Evolutionary conservation across 2,113 vertebrate species (phyloP).

Genomic region (Octodon degus): DNA sequence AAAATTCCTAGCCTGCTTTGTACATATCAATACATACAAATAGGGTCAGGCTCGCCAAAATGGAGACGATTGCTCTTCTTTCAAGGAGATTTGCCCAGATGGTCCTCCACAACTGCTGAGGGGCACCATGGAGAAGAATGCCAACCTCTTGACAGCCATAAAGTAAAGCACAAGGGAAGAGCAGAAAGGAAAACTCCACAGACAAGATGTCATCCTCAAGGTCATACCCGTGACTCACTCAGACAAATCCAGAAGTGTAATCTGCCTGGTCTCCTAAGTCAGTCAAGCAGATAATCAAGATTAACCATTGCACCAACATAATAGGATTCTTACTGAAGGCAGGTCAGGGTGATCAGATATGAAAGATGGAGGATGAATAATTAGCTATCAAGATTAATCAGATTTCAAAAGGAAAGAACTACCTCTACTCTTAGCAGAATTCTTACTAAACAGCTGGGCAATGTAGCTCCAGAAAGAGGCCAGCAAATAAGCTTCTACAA

Average conservation of each 20-base stretch:
- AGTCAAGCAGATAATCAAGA: background rate
- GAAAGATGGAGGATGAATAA: background rate
- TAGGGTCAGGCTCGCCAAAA: too few relatives aligned
- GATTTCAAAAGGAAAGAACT: background rate
- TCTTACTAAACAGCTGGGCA: background rate
- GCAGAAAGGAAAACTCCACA: background rate
- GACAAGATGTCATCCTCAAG: background rate
- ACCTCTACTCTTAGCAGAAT: background rate
- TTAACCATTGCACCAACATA: background rate
- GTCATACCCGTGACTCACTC: background rate
- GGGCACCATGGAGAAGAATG: background rate
- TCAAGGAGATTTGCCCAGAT: too few relatives aligned
- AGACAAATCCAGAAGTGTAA: background rate
- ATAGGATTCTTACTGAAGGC: constrained; percentile 13
- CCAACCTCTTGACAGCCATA: background rate
- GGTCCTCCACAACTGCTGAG: too few relatives aligned
- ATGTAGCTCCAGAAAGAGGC: background rate
- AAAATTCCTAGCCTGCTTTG: too few relatives aligned
- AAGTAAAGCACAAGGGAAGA: background rate
- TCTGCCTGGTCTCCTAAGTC: background rate
- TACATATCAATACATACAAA: too few relatives aligned
- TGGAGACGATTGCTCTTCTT: too few relatives aligned
- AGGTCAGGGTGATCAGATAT: background rate
- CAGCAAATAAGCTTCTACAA: background rate
- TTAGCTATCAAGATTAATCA: background rate